Evolutionary conservation across 2,888 invertebrate genomes (phyloP), one percentile per base, ranked within the genome.

Genomic region (Tachina fera): DNA sequence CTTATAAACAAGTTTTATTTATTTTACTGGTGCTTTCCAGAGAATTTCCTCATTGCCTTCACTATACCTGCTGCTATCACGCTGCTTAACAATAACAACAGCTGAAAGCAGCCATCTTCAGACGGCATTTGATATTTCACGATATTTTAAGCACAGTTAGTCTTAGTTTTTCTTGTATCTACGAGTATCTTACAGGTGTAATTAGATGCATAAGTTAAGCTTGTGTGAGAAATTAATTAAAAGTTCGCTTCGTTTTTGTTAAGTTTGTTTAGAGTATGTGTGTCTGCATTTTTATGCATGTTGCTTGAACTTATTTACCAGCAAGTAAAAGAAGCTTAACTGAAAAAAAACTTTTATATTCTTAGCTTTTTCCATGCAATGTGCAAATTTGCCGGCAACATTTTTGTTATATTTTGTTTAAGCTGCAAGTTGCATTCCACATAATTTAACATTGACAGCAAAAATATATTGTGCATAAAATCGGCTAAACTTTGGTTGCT

Each of bases 161-260:
- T 56, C 70, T 51, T 67, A 14, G 13, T 41, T 45, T 41, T 13
- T 49, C 10, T 45, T 72, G 14, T 72, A 6, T 74, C 13, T n/a
- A n/a, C n/a, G n/a, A n/a, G n/a, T n/a, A 51, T 87, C 85, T 88
- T 87, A 87, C 87, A 87, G 87, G 86, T 87, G 87, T 87, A 88
- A 88, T 88, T 88, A 88, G 87, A 86, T 84, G 87, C 87, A 87
- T 81, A 87, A 87, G 88, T 87, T 88, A 88, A 88, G 87, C 87
- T 84, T 87, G 87, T 87, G 87, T 87, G 87, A 75, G 87, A 88
- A 88, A 88, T 88, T 88, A 88, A 88, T 88, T 88, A 88, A 88
- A 88, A 88, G 82, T 88, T 88, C 31, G 85, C 77, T 68, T 67
- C 43, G 49, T 68, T 58, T 72, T 56, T 58, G 47, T 61, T 76